Evolutionary conservation across 2,888 invertebrate species (phyloP).

Genomic region (Cinara cedri): DNA sequence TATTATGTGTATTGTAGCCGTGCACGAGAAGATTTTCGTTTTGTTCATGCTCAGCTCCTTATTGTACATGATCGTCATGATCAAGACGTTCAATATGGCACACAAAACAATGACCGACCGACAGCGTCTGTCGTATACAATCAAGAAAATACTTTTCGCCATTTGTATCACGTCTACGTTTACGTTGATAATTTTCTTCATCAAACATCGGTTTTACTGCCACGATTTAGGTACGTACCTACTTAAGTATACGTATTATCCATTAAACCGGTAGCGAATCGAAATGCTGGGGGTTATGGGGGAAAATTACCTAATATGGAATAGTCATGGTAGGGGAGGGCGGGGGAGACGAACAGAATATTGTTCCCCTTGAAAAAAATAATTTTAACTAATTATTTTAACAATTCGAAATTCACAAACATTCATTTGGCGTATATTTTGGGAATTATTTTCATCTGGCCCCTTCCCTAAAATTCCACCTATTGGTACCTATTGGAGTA

Average conservation of each 20-base stretch:
- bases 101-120: constrained; percentile 62
- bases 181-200: constrained; percentile 85
- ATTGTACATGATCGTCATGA: constrained; percentile 79
- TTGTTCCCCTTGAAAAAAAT: no score
- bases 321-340: no score
- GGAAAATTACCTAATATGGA: no score
- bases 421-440: no score
- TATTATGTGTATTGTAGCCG: constrained; percentile 67
- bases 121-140: constrained; percentile 64
- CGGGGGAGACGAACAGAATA: no score
- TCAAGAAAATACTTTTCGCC: constrained; percentile 77
- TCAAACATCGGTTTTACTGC: constrained; percentile 86
- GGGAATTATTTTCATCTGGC: no score
- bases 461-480: no score
- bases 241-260: no score
- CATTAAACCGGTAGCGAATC: background rate
- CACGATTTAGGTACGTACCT: constrained; percentile 85
- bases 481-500: no score
- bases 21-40: constrained; percentile 90
- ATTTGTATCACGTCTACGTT: constrained; percentile 79
- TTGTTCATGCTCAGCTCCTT: constrained; percentile 85
- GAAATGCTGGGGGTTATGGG: no score
- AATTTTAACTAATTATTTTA: no score
- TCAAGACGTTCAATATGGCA: constrained; percentile 66
- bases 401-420: no score